These are phyloP conservation scores for Paratrypauchen microcephalus DNA, from an alignment of 2,797 vertebrate genomes.

Conservation along the genomic window DNA sequence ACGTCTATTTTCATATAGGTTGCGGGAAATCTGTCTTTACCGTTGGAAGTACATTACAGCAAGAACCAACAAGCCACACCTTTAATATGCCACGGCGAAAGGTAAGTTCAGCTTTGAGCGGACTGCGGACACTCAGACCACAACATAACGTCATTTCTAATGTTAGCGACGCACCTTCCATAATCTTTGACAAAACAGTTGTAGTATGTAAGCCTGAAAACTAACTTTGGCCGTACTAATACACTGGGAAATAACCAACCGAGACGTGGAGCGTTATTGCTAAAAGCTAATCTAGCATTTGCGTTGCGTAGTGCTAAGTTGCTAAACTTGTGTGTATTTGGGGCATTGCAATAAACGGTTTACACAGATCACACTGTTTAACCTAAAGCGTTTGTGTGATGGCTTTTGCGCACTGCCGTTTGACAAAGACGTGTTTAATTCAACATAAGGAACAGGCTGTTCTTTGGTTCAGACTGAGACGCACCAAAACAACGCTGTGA, in stretches of 20 bases:
- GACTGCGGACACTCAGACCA: constrained; percentile 22
- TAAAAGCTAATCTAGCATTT: constrained; percentile 37
- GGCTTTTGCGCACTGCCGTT: not conserved
- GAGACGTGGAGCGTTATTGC: constrained; percentile 19
- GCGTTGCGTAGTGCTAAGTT: constrained; percentile 32
- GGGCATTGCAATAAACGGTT: not conserved
- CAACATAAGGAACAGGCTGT: constrained; percentile 42
- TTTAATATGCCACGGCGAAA: constrained; percentile 72
- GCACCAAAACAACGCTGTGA: constrained; percentile 70
- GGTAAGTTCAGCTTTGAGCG: constrained; percentile 49
- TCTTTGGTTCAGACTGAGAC: constrained; percentile 35
- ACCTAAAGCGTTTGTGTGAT: not conserved
- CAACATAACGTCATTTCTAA: constrained; percentile 63
- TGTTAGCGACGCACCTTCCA: constrained; percentile 20
- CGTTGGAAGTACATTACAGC: not conserved
- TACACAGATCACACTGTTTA: not conserved
- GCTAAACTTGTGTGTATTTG: constrained; percentile 2
- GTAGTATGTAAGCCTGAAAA: not conserved
- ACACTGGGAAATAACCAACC: not conserved
- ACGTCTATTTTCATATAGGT: not conserved
- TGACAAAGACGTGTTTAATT: constrained; percentile 22
- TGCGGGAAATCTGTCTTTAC: not conserved
- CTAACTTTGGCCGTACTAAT: not conserved
- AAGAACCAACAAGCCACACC: not conserved
- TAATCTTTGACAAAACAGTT: not conserved